phyloP scores from a whole-genome alignment of 1,140 invertebrate species.

The Drosophila albomicans region DNA sequence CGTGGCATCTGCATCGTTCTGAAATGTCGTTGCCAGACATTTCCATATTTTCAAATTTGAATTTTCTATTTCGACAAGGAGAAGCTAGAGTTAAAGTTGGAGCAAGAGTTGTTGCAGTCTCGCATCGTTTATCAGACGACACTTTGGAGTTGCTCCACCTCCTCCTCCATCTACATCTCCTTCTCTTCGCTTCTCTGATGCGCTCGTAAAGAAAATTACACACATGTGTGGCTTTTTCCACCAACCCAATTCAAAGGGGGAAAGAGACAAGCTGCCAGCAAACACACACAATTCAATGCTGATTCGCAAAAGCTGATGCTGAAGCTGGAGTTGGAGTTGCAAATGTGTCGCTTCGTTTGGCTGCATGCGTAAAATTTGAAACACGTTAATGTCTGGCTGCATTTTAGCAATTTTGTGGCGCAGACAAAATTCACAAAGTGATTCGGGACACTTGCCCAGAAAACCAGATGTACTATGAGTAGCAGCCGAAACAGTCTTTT shows the following conservation, averaged over 20 bases:
- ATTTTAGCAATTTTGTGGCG: conserved; percentile 69
- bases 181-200: conserved; percentile 2
- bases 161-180: neutral
- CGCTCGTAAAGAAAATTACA: conserved; percentile 76
- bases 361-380: conserved; percentile 66
- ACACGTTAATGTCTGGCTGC: conserved; percentile 76
- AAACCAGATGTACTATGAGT: neutral
- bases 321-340: neutral
- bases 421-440: conserved; percentile 33
- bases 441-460: neutral
- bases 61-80: conserved; percentile 67
- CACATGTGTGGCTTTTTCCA: conserved; percentile 75
- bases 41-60: conserved; percentile 83
- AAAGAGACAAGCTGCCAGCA: neutral
- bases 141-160: conserved; percentile 42
- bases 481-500: neutral
- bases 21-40: conserved; percentile 43
- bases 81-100: conserved; percentile 1
- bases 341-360: conserved; percentile 58
- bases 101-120: conserved; percentile 12
- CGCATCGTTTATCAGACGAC: conserved; percentile 69
- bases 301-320: neutral
- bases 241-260: conserved; percentile 4
- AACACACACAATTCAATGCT: conserved; percentile 7
- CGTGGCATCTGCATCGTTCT: conserved; percentile 38